Evolutionary conservation across 1,140 invertebrate genomes (phyloP), one percentile per base, ranked within the genome.

Genomic region (Drosophila watanabei): DNA sequence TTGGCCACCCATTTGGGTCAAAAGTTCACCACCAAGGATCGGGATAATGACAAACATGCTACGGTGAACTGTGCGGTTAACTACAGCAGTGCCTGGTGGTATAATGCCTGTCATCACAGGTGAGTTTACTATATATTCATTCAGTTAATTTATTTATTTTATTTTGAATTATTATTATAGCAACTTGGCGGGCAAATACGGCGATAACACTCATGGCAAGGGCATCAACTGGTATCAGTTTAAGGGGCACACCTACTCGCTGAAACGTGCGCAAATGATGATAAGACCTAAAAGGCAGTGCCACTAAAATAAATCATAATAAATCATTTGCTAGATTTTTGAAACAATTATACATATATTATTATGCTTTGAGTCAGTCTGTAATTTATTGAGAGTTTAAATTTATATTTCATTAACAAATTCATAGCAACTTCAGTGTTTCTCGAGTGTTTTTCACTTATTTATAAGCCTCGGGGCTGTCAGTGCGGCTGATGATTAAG

Each of bases 261-360:
- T 85, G n/a, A 81, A 81, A 48, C 51, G 52, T 10, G 82, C 62
- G 4, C 33, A 57, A 18, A 84, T 86, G 82, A 59, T 81, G 68
- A 79, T 86, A 59, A 80, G 81, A 9, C 80, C 71, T 0, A 77
- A 48, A 20, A 72, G 41, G 37, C 79, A 52, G 43, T 80, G 52
- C 58, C 51, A 46, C 33, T 39, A 4, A 39, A 56, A 56, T 48
- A 37, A 57, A 43, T 30, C 11, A 56, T 30, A 5, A 24, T 11
- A 9, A 49, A 28, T 0, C 9, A 30, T 49, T 49, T 49, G 4
- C 24, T 16, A 28, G 20, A 46, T 7, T 43, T 43, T 5, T 43
- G 0, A 10, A 30, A 30, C 1, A 14, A 5, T 45, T 20, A 16
- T 18, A 18, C n/a, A 49, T 51, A 11, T 6, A 11, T 30, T 49